Evolutionary conservation across 2,888 invertebrate species (phyloP).

Genomic region (Drosophila parthenogenetica): DNA sequence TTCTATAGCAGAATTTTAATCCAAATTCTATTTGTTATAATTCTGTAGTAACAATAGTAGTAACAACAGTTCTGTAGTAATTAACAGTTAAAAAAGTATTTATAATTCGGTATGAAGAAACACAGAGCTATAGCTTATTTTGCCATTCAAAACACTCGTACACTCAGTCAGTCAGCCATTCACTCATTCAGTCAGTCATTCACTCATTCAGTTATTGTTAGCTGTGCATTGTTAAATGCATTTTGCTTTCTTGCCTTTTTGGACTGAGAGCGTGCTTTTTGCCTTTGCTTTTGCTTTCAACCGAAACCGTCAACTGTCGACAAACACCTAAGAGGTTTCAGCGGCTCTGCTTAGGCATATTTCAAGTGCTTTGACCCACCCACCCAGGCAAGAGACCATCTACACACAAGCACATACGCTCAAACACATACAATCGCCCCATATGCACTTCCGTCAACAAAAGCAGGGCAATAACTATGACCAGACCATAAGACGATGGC

Average conservation of each 20-base stretch:
- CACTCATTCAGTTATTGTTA: conserved; percentile 44
- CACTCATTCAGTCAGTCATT: conserved; percentile 27
- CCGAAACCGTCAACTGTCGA: conserved; percentile 52
- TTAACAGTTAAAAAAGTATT: conserved; percentile 22
- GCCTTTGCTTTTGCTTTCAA: conserved; percentile 49
- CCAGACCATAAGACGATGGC: conserved; percentile 46
- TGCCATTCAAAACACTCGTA: conserved; percentile 27
- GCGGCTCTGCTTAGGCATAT: conserved; percentile 41
- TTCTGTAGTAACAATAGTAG: too few relatives aligned
- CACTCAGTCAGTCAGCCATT: conserved; percentile 28
- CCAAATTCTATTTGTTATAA: neutral
- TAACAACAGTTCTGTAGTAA: too few relatives aligned
- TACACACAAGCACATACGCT: neutral
- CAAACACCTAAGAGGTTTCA: conserved; percentile 63
- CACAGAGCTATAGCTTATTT: conserved; percentile 6
- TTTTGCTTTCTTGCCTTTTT: conserved; percentile 44
- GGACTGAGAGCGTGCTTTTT: conserved; percentile 21
- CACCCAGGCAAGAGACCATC: conserved; percentile 35
- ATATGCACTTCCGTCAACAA: conserved; percentile 66
- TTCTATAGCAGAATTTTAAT: too few relatives aligned
- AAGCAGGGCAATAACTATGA: conserved; percentile 51
- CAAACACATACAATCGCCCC: conserved; percentile 31
- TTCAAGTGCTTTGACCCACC: conserved; percentile 61
- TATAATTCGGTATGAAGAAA: conserved; percentile 1
- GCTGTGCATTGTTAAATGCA: conserved; percentile 45